These are phyloP conservation scores for Sebastes schlegelii DNA, from an alignment of 2,113 vertebrate species.

Conservation along the genomic window DNA sequence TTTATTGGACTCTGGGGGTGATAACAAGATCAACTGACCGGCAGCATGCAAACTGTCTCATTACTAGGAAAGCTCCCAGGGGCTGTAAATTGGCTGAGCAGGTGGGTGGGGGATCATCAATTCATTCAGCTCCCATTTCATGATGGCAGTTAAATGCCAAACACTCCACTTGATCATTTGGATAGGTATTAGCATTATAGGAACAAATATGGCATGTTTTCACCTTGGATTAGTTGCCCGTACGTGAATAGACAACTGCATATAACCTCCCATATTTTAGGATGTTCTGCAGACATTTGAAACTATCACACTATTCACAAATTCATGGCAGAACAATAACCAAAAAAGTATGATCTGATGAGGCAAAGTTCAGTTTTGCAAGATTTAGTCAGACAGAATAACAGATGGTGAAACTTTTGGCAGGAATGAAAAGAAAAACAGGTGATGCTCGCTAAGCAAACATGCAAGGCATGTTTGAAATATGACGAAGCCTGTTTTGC, in stretches of 20 bases:
- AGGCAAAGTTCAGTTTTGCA: background rate
- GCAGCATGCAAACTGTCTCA: slow-evolving; percentile 63
- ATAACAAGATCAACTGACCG: slow-evolving; percentile 64
- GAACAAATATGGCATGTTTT: background rate
- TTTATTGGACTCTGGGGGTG: slow-evolving; percentile 41
- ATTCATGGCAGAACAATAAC: background rate
- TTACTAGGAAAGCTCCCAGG: slow-evolving; percentile 36
- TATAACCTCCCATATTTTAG: background rate
- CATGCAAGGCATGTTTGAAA: background rate
- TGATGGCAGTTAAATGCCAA: slow-evolving; percentile 5
- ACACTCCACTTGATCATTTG: slow-evolving; percentile 9
- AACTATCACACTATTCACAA: background rate
- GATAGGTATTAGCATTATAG: background rate
- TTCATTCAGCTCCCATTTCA: slow-evolving; percentile 27
- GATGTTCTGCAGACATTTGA: background rate
- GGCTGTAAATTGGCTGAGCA: slow-evolving; percentile 35
- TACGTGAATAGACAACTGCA: background rate
- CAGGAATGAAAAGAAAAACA: background rate
- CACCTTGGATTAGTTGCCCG: background rate
- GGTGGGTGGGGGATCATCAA: slow-evolving; percentile 39
- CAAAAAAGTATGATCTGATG: background rate
- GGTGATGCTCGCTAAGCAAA: background rate
- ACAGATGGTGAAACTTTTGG: slow-evolving; percentile 1
- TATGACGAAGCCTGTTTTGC: background rate
- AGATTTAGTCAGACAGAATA: background rate